Conservation (phyloP, 2,113 vertebrate species). For the Bettongia penicillata region DNA sequence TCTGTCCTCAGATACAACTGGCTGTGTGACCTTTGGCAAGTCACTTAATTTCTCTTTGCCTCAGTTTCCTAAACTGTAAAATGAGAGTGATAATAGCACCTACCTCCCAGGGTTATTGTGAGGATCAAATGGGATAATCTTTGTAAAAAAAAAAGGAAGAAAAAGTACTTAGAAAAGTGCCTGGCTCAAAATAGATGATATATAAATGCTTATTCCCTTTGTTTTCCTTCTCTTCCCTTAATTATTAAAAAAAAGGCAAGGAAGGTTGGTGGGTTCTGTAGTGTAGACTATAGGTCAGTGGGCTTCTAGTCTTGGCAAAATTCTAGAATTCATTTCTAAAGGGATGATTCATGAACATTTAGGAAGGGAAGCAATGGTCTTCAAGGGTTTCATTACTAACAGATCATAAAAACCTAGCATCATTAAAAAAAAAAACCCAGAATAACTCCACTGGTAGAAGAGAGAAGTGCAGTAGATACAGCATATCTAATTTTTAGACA, state of each 20-base stretch:
- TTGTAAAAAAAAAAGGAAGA: not conserved
- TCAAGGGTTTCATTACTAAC: not conserved
- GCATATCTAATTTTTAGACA: not conserved
- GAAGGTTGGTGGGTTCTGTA: not conserved
- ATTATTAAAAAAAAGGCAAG: not conserved
- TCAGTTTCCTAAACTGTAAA: not conserved
- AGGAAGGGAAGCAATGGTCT: not conserved
- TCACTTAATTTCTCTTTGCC: no score
- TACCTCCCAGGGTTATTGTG: not conserved
- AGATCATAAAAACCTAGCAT: not conserved
- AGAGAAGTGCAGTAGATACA: not conserved
- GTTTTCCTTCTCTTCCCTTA: not conserved
- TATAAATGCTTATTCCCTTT: not conserved
- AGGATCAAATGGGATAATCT: not conserved
- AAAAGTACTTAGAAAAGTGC: not conserved
- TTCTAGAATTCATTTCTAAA: not conserved
- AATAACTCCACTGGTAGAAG: not conserved
- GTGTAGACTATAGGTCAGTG: not conserved
- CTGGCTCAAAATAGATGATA: not conserved
- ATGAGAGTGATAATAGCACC: not conserved
- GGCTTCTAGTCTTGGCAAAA: not conserved
- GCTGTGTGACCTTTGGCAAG: no score
- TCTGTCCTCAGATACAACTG: not conserved
- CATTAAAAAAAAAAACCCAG: not conserved
- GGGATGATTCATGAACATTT: not conserved